Percentiles rank a stretch among this genome's conserved stretches.
Conservation (phyloP, 2,888 invertebrate species). For the Drosophila macrothrix region DNA sequence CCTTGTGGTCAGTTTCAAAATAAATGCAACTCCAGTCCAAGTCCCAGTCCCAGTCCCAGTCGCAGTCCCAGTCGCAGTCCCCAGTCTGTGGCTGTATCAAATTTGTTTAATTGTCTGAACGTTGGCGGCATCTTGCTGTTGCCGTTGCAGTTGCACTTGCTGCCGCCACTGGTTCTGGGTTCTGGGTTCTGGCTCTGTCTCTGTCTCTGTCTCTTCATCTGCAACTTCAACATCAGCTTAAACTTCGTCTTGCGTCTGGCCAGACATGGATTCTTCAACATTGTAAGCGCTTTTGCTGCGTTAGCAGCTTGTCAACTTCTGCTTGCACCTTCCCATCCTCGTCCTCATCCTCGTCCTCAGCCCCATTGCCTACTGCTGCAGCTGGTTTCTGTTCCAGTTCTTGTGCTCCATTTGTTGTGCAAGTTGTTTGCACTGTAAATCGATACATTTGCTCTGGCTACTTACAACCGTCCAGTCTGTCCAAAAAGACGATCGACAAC, state of each 20-base stretch:
- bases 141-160: slow-evolving; percentile 6
- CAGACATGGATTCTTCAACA: slow-evolving; percentile 75
- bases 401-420: slow-evolving; percentile 71
- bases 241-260: slow-evolving; percentile 34
- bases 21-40: slow-evolving; percentile 24
- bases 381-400: slow-evolving; percentile 61
- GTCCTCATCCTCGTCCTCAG: not conserved
- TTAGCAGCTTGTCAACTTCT: slow-evolving; percentile 72
- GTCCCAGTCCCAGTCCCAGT: slow-evolving; percentile 1
- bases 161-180: slow-evolving; percentile 4
- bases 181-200: not conserved
- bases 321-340: slow-evolving; percentile 21
- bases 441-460: slow-evolving; percentile 77
- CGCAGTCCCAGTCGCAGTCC: slow-evolving; percentile 7
- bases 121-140: slow-evolving; percentile 46
- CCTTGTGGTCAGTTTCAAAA: slow-evolving; percentile 51
- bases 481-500: slow-evolving; percentile 25
- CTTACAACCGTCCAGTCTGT: slow-evolving; percentile 58
- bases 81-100: slow-evolving; percentile 69
- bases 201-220: not conserved
- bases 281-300: slow-evolving; percentile 77
- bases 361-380: not conserved
- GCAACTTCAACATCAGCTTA: slow-evolving; percentile 20
- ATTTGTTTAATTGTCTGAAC: slow-evolving; percentile 75
- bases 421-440: slow-evolving; percentile 77